Base-by-base conservation (phyloP, 2,113 vertebrate genomes). In the Pterophyllum scalare region DNA sequence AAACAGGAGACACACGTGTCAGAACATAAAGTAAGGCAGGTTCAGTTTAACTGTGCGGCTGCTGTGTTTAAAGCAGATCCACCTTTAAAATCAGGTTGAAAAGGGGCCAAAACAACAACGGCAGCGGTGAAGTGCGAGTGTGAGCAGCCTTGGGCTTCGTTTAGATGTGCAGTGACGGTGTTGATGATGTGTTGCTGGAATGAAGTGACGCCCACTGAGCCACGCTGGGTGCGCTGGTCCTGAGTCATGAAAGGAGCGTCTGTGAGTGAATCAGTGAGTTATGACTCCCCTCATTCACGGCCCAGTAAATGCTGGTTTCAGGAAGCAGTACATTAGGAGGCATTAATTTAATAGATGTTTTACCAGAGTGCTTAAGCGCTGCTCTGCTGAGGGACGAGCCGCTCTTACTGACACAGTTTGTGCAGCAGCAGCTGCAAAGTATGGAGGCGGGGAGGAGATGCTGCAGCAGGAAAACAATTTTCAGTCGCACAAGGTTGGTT, bases 241-340 rank as follows among this genome's bases (percentile, higher is more conserved):
- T 78, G 82, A 85, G 52, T 85, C 87, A 75, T 75, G 82, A 88
- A 35, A 49, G 56, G 12, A 80, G 57, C 6, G 28, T 57, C 75
- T 70, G 58, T 67, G 40, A 15, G 65, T 72, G 46, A 54, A 72
- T 79, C 88, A 64, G 83, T 78, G 79, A 83, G 7, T 67, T 83
- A 80, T 52, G 79, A 43, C 67, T 76, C 52, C 62, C 7, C 22
- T 75, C 82, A 76, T 67, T 61, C 67, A 40, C 65, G 65, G 79
- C 61, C 77, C 80, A 77, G 70, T 86, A 43, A 80, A 77, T 6
- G 52, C 38, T 28, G 67, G 67, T 52, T 85, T 80, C 87, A 89
- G 87, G 87, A 86, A 89, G 80, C 52, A 2, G 38, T n/a, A 31
- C 67, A 72, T 72, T 46, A 72, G 46, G 46, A 72, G 67, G 43